Evolutionary conservation across 2,888 invertebrate genomes (phyloP), one percentile per base, ranked within the genome.

Genomic region (Dione vanillae): DNA sequence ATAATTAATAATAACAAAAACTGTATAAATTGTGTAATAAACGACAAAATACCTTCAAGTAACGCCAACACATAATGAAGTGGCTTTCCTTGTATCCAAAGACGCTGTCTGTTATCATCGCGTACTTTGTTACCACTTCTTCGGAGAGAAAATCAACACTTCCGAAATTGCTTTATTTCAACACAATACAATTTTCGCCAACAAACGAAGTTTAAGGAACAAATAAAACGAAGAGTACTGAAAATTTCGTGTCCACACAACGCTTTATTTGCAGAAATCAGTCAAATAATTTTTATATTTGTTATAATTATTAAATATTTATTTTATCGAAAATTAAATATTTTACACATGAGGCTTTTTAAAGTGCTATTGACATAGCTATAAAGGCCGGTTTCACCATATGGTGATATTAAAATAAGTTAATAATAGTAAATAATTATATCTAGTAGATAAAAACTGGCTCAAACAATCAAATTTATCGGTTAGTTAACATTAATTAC

Each of bases 121-220:
- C 27, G n/a, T 45, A 45, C 16, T 59, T 27, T 45, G 27, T 35
- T n/a, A 27, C 27, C 27, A 27, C 27, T 27, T 27, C 27, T 11
- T 16, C 16, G 2, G 61, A 45, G 61, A 47, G 47, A 12, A 64
- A 64, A 64, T 64, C 64, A 64, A 64, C 64, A 64, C 64, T 49
- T 61, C n/a, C 62, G 1, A 19, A 64, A 64, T 64, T 64, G 64
- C 14, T 64, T 64, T 64, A 49, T 49, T 49, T 64, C 19, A 49
- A 47, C 37, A 49, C 61, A 64, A 64, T 37, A 49, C 49, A 64
- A 49, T 64, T 64, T 47, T 40, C 62, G 8, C 19, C 40, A 16
- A 19, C 40, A 49, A 64, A 64, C 37, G 27, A 37, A 64, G 49
- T 64, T 64, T 64, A 37, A 14, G 64, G 9, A 47, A 64, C 37